phyloP scores from a whole-genome alignment of 2,113 vertebrate species.

The Burhinus bistriatus region DNA sequence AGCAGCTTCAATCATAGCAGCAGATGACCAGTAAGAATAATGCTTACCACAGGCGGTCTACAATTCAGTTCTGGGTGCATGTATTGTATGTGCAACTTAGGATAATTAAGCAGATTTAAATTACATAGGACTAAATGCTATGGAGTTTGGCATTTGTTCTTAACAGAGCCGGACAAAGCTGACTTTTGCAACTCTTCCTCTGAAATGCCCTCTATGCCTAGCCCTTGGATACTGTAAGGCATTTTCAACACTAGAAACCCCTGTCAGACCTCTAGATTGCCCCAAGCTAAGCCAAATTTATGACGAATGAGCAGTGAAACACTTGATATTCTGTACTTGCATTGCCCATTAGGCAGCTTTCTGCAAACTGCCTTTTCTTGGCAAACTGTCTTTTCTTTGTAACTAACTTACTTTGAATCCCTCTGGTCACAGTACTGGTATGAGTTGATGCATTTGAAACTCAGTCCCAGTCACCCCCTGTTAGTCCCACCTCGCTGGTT shows the following conservation, averaged over 20 bases:
- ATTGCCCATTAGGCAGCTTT: neutral
- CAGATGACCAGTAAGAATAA: fast-evolving
- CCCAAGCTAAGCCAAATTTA: neutral
- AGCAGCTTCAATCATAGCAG: neutral
- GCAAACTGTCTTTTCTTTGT: neutral
- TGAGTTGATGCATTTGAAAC: neutral
- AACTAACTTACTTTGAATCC: neutral
- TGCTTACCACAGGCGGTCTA: no score
- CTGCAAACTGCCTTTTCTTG: neutral
- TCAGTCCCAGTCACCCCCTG: neutral
- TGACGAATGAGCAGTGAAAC: neutral
- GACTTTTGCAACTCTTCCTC: neutral
- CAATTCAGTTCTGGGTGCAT: neutral
- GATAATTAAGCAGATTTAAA: neutral
- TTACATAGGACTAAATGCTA: neutral
- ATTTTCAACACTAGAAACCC: neutral
- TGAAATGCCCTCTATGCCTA: neutral
- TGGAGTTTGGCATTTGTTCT: neutral
- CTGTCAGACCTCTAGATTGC: neutral
- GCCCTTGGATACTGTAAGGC: neutral
- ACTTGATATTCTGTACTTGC: neutral
- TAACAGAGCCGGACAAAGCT: neutral
- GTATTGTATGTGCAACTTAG: neutral
- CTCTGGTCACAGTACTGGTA: neutral
- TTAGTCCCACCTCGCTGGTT: neutral